A percentile compares a stretch with the other conserved stretches of the same genome.
phyloP scores from a whole-genome alignment of 2,797 vertebrate species.

The Periophthalmus magnuspinnatus region DNA sequence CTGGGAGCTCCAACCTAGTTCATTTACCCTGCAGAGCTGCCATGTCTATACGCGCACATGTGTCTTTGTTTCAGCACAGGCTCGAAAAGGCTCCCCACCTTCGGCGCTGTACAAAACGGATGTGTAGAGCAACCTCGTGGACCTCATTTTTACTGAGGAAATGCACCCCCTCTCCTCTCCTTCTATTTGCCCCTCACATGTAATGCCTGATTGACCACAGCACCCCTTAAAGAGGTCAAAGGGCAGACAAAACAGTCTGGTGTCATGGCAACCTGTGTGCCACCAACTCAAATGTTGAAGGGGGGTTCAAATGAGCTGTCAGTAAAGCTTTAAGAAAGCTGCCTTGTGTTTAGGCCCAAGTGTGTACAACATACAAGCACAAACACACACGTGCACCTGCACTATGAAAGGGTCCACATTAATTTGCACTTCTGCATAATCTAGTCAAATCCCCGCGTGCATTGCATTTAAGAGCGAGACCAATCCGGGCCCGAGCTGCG shows the following conservation, averaged over 20 bases:
- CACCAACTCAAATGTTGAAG: conserved; percentile 73
- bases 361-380: conserved; percentile 42
- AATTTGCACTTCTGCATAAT: conserved; percentile 59
- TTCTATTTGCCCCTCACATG: conserved; percentile 77
- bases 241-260: conserved; percentile 87
- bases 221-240: conserved; percentile 84
- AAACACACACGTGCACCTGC: conserved; percentile 59
- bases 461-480: conserved; percentile 40
- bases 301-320: conserved; percentile 67
- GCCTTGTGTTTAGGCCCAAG: conserved; percentile 56
- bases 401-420: conserved; percentile 47
- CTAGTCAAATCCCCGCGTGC: conserved; percentile 45
- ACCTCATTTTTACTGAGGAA: conserved; percentile 76
- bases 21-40: conserved; percentile 70
- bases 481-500: conserved; percentile 36
- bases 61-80: conserved; percentile 75
- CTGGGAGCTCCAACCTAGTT: conserved; percentile 75
- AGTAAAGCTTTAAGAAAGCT: conserved; percentile 70
- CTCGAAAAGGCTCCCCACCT: conserved; percentile 69
- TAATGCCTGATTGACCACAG: conserved; percentile 86
- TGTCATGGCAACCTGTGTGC: conserved; percentile 85
- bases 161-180: conserved; percentile 54
- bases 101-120: conserved; percentile 71
- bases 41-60: conserved; percentile 73
- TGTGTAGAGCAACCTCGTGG: conserved; percentile 74